phyloP scores from a whole-genome alignment of 1,140 invertebrate species.

The Grapholita molesta region DNA sequence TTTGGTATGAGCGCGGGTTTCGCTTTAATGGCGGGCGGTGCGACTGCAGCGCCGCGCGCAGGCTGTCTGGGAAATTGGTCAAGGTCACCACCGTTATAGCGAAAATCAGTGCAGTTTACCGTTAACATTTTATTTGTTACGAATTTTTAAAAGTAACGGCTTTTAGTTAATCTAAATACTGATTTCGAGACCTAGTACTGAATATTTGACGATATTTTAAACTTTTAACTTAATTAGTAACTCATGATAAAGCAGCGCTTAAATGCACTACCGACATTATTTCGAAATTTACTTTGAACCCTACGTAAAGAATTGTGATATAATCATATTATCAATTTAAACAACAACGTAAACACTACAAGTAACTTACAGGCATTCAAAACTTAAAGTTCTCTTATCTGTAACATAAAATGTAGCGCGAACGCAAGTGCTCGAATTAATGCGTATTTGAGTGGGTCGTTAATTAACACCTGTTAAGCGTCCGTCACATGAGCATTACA shows the following conservation, averaged over 20 bases:
- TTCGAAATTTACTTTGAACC: too few relatives aligned
- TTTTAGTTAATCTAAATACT: too few relatives aligned
- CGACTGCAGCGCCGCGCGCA: conserved; percentile 38
- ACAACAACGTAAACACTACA: not conserved
- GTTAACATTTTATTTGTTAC: not conserved
- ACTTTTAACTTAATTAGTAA: too few relatives aligned
- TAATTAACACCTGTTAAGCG: conserved; percentile 14
- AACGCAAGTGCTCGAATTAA: not conserved
- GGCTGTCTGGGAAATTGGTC: conserved; percentile 41
- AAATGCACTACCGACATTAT: too few relatives aligned
- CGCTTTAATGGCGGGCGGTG: conserved; percentile 19
- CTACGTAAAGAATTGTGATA: too few relatives aligned
- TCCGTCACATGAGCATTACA: conserved; percentile 1
- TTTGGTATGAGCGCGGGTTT: conserved; percentile 18
- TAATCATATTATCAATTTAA: not conserved
- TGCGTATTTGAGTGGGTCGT: not conserved
- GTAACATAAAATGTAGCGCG: not conserved
- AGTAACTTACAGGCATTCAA: not conserved
- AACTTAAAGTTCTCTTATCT: not conserved
- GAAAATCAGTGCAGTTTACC: not conserved
- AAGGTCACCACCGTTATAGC: conserved; percentile 27
- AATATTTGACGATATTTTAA: too few relatives aligned
- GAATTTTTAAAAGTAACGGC: too few relatives aligned
- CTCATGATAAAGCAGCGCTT: too few relatives aligned
- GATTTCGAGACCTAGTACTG: too few relatives aligned